phyloP scores from a whole-genome alignment of 2,888 invertebrate genomes.

The Eurytoma californica region DNA sequence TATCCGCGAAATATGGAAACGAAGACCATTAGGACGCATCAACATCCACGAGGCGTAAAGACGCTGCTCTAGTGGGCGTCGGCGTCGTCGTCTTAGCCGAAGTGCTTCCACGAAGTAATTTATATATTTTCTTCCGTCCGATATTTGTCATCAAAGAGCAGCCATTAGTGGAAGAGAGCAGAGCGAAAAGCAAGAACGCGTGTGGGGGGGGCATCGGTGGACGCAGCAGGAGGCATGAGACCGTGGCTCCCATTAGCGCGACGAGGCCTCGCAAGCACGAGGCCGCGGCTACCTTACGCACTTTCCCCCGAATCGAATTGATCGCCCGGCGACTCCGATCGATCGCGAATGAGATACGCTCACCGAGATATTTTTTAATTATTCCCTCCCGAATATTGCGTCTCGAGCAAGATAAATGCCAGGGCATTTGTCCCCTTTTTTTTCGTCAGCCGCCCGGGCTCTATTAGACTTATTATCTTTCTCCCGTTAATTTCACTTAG shows the following conservation, averaged over 20 bases:
- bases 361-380: too few species aligned
- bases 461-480: slow-evolving; percentile 24
- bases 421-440: slow-evolving; percentile 11
- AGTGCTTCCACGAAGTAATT: slow-evolving; percentile 70
- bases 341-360: not conserved
- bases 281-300: slow-evolving; percentile 41
- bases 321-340: slow-evolving; percentile 61
- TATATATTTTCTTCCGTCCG: slow-evolving; percentile 74
- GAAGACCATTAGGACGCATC: slow-evolving; percentile 52
- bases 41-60: slow-evolving; percentile 37
- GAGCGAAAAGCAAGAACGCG: slow-evolving; percentile 42
- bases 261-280: slow-evolving; percentile 58
- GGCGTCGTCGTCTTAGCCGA: slow-evolving; percentile 57
- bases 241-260: slow-evolving; percentile 73
- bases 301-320: slow-evolving; percentile 72
- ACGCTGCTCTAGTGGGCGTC: slow-evolving; percentile 37
- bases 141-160: slow-evolving; percentile 75
- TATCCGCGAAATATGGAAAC: slow-evolving; percentile 50
- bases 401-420: slow-evolving; percentile 8
- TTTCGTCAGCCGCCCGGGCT: not conserved
- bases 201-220: slow-evolving; percentile 66
- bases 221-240: slow-evolving; percentile 74
- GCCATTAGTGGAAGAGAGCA: slow-evolving; percentile 71
- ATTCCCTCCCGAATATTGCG: not conserved
- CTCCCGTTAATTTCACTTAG: slow-evolving; percentile 43